A percentile compares a stretch with the other conserved stretches of the same genome.
Conservation (phyloP, 2,888 invertebrate species). For the Ganaspis brasiliensis region DNA sequence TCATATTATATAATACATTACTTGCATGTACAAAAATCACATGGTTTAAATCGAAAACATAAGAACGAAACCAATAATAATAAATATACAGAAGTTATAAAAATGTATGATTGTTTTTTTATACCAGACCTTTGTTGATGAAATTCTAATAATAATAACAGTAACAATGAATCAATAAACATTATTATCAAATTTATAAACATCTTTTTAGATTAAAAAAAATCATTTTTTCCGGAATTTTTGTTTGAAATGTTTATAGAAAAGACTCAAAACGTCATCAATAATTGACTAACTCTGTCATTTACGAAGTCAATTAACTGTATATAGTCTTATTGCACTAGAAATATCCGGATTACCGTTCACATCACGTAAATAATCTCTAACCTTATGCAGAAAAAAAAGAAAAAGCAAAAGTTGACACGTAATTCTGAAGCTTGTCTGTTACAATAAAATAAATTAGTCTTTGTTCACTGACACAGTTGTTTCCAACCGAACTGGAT, state of each 20-base stretch:
- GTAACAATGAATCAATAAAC: too few species aligned
- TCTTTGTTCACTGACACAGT: background rate
- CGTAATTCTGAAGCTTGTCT: background rate
- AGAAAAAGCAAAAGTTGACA: too few species aligned
- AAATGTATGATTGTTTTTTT: too few species aligned
- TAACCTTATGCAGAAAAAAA: background rate
- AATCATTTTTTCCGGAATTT: background rate
- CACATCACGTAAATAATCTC: background rate
- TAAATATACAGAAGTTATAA: too few species aligned
- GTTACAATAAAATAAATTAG: background rate
- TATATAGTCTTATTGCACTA: background rate
- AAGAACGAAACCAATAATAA: too few species aligned
- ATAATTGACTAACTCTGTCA: background rate
- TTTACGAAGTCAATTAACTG: slow-evolving; percentile 1
- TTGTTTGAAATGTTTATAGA: background rate
- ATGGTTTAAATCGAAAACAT: too few species aligned
- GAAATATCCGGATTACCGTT: background rate
- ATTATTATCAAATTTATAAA: too few species aligned
- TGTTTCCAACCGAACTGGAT: background rate
- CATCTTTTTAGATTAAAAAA: background rate
- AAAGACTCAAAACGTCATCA: background rate
- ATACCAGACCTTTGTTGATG: too few species aligned
- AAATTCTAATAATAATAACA: too few species aligned
- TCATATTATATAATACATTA: background rate
- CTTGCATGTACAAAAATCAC: too few species aligned